Evolutionary conservation across 2,113 vertebrate species (phyloP).

Genomic region (Aptenodytes forsteri): DNA sequence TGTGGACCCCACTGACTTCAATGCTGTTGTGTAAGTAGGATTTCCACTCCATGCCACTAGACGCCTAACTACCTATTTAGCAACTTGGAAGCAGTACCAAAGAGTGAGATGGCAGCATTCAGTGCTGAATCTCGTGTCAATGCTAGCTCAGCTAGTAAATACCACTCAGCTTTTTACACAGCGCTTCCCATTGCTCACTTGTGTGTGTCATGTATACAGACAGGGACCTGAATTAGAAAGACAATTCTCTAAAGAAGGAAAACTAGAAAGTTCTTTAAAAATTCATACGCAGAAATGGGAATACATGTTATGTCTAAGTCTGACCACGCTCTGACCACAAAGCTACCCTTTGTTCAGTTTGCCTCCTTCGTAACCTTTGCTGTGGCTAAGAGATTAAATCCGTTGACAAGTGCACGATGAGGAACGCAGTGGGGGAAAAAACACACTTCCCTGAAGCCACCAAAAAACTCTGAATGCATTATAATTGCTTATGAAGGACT

Average conservation of each 20-base stretch:
- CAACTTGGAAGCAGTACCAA: not conserved
- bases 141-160: not conserved
- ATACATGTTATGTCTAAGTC: not conserved
- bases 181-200: not conserved
- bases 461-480: not conserved
- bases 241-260: not conserved
- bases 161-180: not conserved
- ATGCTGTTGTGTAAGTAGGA: not conserved
- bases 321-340: not conserved
- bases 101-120: not conserved
- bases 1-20: not conserved
- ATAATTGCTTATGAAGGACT: not conserved
- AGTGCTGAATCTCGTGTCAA: not conserved
- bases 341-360: not conserved
- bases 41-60: not conserved
- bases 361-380: not conserved
- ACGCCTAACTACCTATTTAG: not conserved
- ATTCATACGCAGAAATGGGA: not conserved
- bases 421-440: not conserved
- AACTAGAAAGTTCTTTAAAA: not conserved
- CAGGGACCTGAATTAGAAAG: not conserved
- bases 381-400: not conserved
- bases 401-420: not conserved
- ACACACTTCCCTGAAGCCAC: not conserved
- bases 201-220: rapidly evolving